Percentiles rank a stretch among this genome's conserved stretches.
phyloP scores from a whole-genome alignment of 2,113 vertebrate species.

The Crotalus horridus region DNA sequence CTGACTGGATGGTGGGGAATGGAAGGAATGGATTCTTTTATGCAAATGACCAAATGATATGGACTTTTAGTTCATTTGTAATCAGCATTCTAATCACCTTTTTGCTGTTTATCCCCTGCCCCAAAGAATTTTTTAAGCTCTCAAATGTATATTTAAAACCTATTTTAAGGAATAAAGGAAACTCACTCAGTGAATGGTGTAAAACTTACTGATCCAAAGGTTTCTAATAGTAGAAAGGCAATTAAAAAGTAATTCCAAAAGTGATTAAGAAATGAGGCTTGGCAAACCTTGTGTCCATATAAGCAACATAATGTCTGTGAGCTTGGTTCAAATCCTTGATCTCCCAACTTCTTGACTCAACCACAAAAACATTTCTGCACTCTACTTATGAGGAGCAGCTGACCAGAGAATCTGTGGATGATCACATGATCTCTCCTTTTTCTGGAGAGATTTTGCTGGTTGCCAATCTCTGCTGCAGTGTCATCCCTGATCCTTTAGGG shows the following conservation, averaged over 20 bases:
- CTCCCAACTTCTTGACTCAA: background rate
- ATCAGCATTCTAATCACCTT: background rate
- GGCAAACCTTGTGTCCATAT: background rate
- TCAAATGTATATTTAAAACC: background rate
- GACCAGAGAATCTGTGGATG: no score
- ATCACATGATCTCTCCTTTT: background rate
- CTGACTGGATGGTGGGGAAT: no score
- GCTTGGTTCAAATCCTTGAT: background rate
- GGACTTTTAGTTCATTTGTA: background rate
- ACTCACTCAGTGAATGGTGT: background rate
- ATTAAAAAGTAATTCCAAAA: background rate
- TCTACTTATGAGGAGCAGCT: background rate
- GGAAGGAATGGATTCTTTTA: no score
- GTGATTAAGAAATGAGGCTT: no score
- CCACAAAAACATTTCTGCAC: background rate
- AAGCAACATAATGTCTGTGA: background rate
- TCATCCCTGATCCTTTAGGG: background rate
- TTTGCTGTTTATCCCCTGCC: background rate
- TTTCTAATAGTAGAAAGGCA: background rate
- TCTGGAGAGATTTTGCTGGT: background rate
- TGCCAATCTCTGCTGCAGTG: background rate
- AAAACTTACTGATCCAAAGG: background rate
- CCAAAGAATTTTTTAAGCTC: background rate
- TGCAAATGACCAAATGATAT: background rate
- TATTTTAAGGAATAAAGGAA: background rate